phyloP scores from a whole-genome alignment of 2,888 invertebrate species.

The Melanophora roralis region DNA sequence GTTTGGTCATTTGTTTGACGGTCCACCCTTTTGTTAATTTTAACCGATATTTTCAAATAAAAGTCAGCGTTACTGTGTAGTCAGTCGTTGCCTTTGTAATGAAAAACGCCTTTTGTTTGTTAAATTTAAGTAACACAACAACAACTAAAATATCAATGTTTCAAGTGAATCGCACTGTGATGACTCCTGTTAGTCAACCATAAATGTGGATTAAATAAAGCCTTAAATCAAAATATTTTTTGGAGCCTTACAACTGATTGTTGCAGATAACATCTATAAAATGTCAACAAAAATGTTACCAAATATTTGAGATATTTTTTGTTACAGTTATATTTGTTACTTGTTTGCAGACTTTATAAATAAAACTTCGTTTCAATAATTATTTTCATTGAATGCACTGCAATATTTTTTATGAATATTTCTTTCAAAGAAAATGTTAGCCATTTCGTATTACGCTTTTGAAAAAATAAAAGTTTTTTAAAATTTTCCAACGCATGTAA shows the following conservation, averaged over 20 bases:
- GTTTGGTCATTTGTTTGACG: not conserved
- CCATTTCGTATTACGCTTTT: no score
- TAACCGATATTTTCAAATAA: not conserved
- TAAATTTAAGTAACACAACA: constrained; percentile 30
- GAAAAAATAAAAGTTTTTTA: no score
- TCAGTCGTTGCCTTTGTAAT: constrained; percentile 19
- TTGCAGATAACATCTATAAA: constrained; percentile 20
- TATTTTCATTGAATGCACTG: no score
- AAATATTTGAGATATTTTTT: no score
- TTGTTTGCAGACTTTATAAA: no score
- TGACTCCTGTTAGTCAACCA: constrained; percentile 54
- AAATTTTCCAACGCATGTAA: no score
- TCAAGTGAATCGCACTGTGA: constrained; percentile 45
- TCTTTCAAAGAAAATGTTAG: no score
- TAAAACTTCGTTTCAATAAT: no score
- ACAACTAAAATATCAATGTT: not conserved
- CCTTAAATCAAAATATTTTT: constrained; percentile 32
- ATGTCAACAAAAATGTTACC: no score
- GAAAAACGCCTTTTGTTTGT: constrained; percentile 42
- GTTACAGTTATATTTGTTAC: no score
- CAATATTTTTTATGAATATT: no score
- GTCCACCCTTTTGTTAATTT: not conserved
- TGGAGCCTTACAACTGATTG: not conserved
- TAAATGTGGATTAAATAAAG: constrained; percentile 54
- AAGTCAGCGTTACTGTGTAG: not conserved